Conservation (phyloP, 2,113 vertebrate species). For the Malurus elegans region DNA sequence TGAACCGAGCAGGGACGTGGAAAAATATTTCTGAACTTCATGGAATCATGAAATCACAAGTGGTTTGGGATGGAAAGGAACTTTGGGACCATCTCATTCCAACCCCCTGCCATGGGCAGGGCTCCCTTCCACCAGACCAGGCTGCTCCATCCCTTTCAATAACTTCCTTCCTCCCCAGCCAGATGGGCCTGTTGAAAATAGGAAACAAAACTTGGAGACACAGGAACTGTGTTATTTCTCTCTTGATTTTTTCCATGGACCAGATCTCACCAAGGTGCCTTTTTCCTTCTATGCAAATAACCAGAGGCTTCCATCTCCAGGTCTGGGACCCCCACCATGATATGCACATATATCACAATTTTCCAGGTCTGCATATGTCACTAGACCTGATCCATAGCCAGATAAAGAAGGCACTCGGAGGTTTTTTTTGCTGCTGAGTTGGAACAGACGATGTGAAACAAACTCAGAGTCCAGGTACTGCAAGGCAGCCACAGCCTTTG, state of each 20-base stretch:
- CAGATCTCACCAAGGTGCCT: not conserved
- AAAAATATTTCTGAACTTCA: not conserved
- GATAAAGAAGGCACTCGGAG: not conserved
- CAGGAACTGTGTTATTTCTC: not conserved
- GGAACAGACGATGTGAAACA: not conserved
- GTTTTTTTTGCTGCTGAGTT: not conserved
- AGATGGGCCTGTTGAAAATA: not conserved
- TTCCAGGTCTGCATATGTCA: fast-evolving
- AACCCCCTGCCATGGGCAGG: not conserved
- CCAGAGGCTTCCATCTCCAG: not conserved
- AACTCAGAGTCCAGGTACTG: not conserved
- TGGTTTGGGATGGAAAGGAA: not conserved
- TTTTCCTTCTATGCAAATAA: not conserved
- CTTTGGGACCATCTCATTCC: not conserved
- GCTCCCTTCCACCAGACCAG: not conserved
- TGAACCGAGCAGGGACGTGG: not conserved
- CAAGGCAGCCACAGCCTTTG: not conserved
- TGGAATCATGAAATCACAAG: too few relatives aligned
- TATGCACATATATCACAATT: not conserved
- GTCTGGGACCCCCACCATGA: not conserved
- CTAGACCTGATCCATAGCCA: not conserved
- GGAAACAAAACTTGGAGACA: not conserved
- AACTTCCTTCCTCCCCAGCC: not conserved
- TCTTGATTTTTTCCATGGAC: not conserved
- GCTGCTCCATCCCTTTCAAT: not conserved